Conservation (phyloP, 2,797 vertebrate genomes). For the Diplodus sargus region DNA sequence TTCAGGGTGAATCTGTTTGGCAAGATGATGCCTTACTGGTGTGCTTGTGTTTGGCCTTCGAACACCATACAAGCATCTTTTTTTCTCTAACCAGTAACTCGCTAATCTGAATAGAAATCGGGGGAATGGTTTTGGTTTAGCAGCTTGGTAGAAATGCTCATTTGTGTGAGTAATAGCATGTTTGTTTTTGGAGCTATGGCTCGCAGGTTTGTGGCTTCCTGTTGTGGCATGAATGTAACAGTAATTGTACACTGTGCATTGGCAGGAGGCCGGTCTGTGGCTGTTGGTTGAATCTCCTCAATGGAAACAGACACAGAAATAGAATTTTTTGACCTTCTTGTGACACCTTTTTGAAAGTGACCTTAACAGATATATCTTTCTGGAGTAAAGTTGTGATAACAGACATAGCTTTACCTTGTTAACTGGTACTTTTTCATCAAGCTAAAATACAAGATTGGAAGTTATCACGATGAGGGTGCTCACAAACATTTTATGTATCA, state of each 20-base stretch:
- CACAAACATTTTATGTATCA: background rate
- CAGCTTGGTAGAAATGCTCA: background rate
- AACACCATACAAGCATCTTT: background rate
- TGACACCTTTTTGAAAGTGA: constrained; percentile 1
- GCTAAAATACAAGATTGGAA: background rate
- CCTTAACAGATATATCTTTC: background rate
- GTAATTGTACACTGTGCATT: background rate
- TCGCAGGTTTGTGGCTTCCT: constrained; percentile 5
- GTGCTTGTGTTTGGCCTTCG: constrained; percentile 23
- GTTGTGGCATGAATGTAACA: background rate
- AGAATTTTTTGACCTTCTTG: constrained; percentile 12
- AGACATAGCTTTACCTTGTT: background rate
- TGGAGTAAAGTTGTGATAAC: background rate
- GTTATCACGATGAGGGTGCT: background rate
- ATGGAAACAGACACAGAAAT: constrained; percentile 22
- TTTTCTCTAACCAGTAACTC: constrained; percentile 1
- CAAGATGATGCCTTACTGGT: constrained; percentile 19
- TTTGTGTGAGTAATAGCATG: too few species aligned
- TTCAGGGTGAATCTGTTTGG: constrained; percentile 2
- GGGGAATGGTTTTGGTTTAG: background rate
- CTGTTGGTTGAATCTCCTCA: constrained; percentile 14
- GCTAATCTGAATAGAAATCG: background rate
- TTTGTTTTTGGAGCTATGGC: background rate
- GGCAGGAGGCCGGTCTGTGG: background rate
- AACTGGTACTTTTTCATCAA: background rate